A percentile compares a stretch with the other conserved stretches of the same genome.
Evolutionary conservation across 2,113 vertebrate species (phyloP).

Genomic region (Silurus meridionalis): DNA sequence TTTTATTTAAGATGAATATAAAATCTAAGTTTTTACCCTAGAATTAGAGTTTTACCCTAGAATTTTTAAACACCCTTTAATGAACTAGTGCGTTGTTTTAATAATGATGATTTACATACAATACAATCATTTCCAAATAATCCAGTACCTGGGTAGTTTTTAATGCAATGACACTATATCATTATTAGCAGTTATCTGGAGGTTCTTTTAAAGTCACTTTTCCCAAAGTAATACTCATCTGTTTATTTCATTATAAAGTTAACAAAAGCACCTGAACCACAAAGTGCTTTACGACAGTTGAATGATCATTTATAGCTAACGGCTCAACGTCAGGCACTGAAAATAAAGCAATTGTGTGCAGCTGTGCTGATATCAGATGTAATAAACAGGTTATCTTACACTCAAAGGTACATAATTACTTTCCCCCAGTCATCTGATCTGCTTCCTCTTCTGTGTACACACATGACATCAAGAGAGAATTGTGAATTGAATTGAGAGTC

Average conservation of each 20-base stretch:
- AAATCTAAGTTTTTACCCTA: neutral
- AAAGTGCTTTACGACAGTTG: constrained; percentile 46
- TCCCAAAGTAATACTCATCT: constrained; percentile 36
- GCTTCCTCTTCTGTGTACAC: constrained; percentile 37
- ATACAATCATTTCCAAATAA: neutral
- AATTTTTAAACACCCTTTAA: neutral
- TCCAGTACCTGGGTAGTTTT: neutral
- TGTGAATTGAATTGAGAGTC: constrained; percentile 14
- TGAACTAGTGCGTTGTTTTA: neutral
- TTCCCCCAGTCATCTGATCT: constrained; percentile 46
- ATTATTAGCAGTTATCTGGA: neutral
- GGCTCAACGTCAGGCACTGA: constrained; percentile 36
- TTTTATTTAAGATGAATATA: neutral
- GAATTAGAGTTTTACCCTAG: neutral
- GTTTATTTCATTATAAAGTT: constrained; percentile 42
- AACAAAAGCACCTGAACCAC: constrained; percentile 46
- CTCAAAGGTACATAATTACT: constrained; percentile 56
- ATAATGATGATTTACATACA: neutral
- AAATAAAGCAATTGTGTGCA: constrained; percentile 55
- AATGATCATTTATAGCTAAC: constrained; percentile 48
- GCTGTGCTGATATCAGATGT: constrained; percentile 48
- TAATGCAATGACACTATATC: neutral
- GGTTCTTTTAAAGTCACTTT: neutral
- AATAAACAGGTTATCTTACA: constrained; percentile 53
- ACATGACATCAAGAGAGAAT: neutral